Evolutionary conservation across 2,797 vertebrate genomes (phyloP).

Genomic region (Paedocypris micromegethes): DNA sequence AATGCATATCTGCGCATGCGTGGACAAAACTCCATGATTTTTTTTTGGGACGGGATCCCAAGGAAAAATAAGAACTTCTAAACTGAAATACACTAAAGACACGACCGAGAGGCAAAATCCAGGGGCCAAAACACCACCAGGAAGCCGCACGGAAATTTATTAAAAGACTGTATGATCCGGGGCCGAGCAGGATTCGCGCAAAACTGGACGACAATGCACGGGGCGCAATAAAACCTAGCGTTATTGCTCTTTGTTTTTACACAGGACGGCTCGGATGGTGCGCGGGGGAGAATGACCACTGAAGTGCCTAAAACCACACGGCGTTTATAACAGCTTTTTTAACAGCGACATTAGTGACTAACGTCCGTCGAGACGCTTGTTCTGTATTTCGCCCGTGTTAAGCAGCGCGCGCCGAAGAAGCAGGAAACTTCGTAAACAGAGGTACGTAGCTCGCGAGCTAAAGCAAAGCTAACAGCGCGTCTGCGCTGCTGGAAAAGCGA

Average conservation of each 20-base stretch:
- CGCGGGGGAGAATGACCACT: constrained; percentile 24
- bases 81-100: constrained; percentile 64
- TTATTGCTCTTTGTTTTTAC: constrained; percentile 77
- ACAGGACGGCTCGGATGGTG: constrained; percentile 54
- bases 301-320: constrained; percentile 31
- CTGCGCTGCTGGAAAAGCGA: constrained; percentile 15
- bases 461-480: constrained; percentile 35
- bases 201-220: constrained; percentile 63
- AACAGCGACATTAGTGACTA: constrained; percentile 31
- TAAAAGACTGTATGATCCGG: constrained; percentile 58
- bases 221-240: constrained; percentile 72
- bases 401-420: constrained; percentile 61
- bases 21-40: constrained; percentile 86
- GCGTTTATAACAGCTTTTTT: constrained; percentile 4
- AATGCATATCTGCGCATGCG: constrained; percentile 70
- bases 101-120: constrained; percentile 39
- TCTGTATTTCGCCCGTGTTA: constrained; percentile 54
- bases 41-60: constrained; percentile 75
- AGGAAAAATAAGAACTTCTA: constrained; percentile 72
- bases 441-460: constrained; percentile 50
- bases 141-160: constrained; percentile 33
- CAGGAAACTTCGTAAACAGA: constrained; percentile 73
- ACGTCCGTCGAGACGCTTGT: constrained; percentile 56
- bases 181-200: constrained; percentile 65
- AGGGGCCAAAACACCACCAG: constrained; percentile 28